phyloP scores from a whole-genome alignment of 30 jellyfish, hydroid and myxozoan genomes.

The Hydra vulgaris region DNA sequence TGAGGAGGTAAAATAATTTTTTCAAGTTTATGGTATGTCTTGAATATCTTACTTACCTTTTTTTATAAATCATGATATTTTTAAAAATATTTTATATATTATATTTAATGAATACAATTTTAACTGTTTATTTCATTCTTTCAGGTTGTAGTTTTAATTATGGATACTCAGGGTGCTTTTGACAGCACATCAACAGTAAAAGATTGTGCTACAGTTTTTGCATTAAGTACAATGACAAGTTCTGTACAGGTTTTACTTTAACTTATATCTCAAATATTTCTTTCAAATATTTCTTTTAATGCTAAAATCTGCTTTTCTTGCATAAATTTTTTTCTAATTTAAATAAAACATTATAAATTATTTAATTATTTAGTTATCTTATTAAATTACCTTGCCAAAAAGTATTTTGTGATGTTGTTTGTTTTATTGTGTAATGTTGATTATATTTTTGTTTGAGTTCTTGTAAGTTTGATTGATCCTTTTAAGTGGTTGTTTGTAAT shows the following conservation, averaged over 20 bases:
- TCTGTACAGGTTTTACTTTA: constrained; percentile 77
- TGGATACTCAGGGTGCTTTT: constrained; percentile 99
- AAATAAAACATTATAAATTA: no score
- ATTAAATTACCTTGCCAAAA: no score
- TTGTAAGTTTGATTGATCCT: no score
- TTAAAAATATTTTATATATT: no score
- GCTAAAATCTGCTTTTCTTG: neutral
- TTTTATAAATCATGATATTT: neutral
- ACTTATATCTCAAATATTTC: neutral
- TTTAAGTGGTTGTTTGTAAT: no score
- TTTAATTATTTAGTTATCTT: no score
- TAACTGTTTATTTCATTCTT: neutral
- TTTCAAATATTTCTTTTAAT: neutral
- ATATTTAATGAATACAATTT: no score
- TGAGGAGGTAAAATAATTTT: constrained; percentile 71
- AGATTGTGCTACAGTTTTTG: constrained; percentile 99
- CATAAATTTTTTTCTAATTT: neutral
- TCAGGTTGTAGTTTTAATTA: constrained; percentile 82
- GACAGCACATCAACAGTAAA: constrained; percentile 98
- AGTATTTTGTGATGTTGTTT: no score
- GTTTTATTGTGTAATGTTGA: no score
- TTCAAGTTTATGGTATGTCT: neutral
- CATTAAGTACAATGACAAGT: constrained; percentile 98
- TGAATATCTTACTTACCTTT: neutral
- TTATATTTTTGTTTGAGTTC: no score